These are phyloP conservation scores for Apeltes quadracus DNA, from an alignment of 2,113 vertebrate species.

Conservation along the genomic window DNA sequence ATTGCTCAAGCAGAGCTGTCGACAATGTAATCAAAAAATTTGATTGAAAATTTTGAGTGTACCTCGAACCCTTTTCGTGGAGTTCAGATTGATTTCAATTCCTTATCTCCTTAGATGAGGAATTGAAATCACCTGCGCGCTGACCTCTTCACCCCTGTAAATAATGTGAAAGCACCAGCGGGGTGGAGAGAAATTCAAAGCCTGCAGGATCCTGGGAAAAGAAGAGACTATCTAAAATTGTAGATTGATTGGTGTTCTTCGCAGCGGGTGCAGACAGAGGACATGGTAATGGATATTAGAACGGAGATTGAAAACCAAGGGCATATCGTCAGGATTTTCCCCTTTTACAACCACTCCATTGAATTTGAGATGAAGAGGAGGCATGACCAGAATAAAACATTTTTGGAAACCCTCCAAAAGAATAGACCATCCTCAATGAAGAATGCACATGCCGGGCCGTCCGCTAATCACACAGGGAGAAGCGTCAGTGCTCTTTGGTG, in stretches of 20 bases:
- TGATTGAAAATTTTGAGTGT: neutral
- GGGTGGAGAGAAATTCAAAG: slow-evolving; percentile 22
- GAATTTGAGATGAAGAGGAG: slow-evolving; percentile 52
- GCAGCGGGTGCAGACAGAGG: neutral
- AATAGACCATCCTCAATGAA: slow-evolving; percentile 7
- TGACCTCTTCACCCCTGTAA: slow-evolving; percentile 20
- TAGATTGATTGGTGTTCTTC: slow-evolving; percentile 37
- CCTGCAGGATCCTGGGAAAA: slow-evolving; percentile 16
- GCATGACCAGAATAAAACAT: slow-evolving; percentile 3
- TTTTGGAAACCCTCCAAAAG: slow-evolving; percentile 17
- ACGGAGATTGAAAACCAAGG: slow-evolving; percentile 60
- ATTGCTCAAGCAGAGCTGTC: neutral
- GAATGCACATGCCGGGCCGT: slow-evolving; percentile 2
- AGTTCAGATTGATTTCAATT: slow-evolving; percentile 35
- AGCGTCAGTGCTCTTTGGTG: neutral
- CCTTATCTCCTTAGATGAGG: slow-evolving; percentile 10
- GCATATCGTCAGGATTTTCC: slow-evolving; percentile 46
- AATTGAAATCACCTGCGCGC: slow-evolving; percentile 24
- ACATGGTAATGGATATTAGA: slow-evolving; percentile 52
- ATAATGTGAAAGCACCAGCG: slow-evolving; percentile 17
- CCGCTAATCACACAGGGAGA: neutral
- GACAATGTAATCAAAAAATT: slow-evolving; percentile 24
- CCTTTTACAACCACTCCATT: slow-evolving; percentile 28
- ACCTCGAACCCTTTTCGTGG: neutral
- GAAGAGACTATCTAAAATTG: slow-evolving; percentile 33